These are phyloP conservation scores for Lepidonotus clava DNA, from an alignment of 2,888 invertebrate genomes.

Conservation along the genomic window DNA sequence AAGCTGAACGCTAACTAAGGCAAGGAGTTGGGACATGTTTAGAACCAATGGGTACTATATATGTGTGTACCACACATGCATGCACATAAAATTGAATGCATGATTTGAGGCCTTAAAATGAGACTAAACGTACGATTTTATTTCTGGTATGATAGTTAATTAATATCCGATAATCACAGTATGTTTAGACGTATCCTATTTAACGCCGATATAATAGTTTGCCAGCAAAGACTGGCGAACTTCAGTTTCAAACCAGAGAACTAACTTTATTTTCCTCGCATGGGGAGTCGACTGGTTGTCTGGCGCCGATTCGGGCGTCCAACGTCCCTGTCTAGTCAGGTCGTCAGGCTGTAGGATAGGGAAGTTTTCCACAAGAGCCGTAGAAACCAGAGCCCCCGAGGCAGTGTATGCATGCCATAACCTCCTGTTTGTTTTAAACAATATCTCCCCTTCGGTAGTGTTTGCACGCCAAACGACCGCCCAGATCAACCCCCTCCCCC, in stretches of 20 bases:
- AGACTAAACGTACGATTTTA: no score
- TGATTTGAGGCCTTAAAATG: no score
- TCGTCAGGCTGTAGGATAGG: not conserved
- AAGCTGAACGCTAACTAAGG: no score
- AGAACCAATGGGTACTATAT: no score
- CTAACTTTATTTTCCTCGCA: not conserved
- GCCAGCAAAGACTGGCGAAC: no score
- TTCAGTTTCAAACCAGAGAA: not conserved
- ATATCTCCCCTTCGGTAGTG: constrained; percentile 33
- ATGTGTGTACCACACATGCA: no score
- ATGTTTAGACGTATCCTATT: no score
- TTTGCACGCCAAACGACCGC: not conserved
- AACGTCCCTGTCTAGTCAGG: constrained; percentile 23
- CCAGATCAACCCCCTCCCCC: not conserved
- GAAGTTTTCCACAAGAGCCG: not conserved
- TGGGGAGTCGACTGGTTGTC: not conserved
- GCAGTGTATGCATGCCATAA: constrained; percentile 40
- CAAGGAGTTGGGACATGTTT: not conserved
- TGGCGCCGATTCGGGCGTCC: not conserved
- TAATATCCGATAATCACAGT: no score
- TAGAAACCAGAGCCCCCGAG: constrained; percentile 32
- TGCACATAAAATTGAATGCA: no score
- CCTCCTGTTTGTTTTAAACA: constrained; percentile 52
- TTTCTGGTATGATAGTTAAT: no score
- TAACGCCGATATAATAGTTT: no score